Conservation (phyloP, 2,888 invertebrate genomes). For the Lobophora halterata region DNA sequence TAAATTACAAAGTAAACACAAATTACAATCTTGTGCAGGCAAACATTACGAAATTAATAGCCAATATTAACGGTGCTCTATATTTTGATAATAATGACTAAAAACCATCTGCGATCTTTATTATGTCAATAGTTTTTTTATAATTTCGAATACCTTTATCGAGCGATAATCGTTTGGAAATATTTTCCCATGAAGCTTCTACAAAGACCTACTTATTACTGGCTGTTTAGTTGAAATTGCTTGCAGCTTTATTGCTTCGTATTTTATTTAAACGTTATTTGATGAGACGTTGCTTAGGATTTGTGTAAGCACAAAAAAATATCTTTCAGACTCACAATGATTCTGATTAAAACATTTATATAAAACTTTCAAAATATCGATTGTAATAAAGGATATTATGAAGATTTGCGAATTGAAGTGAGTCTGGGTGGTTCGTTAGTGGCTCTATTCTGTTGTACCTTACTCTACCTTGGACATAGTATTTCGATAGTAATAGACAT, state of each 20-base stretch:
- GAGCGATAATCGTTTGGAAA: constrained; percentile 51
- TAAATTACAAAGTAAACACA: constrained; percentile 35
- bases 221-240: constrained; percentile 45
- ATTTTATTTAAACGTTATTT: constrained; percentile 35
- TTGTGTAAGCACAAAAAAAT: constrained; percentile 7
- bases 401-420: constrained; percentile 53
- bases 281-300: constrained; percentile 20
- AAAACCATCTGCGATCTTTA: constrained; percentile 50
- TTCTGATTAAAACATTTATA: no score
- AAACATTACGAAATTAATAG: constrained; percentile 44
- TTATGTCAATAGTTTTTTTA: constrained; percentile 65
- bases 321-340: constrained; percentile 3
- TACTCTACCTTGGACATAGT: constrained; percentile 2
- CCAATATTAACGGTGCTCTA: constrained; percentile 36
- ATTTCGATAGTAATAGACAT: neutral
- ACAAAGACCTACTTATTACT: constrained; percentile 40
- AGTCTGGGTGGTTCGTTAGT: constrained; percentile 53
- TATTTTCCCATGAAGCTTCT: constrained; percentile 57
- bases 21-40: constrained; percentile 42
- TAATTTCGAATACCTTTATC: constrained; percentile 50
- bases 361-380: no score
- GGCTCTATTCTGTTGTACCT: constrained; percentile 23
- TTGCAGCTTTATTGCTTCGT: constrained; percentile 38
- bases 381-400: constrained; percentile 22
- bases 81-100: constrained; percentile 48